Conservation (phyloP, 2,888 invertebrate species). For the Mycogona germanica region DNA sequence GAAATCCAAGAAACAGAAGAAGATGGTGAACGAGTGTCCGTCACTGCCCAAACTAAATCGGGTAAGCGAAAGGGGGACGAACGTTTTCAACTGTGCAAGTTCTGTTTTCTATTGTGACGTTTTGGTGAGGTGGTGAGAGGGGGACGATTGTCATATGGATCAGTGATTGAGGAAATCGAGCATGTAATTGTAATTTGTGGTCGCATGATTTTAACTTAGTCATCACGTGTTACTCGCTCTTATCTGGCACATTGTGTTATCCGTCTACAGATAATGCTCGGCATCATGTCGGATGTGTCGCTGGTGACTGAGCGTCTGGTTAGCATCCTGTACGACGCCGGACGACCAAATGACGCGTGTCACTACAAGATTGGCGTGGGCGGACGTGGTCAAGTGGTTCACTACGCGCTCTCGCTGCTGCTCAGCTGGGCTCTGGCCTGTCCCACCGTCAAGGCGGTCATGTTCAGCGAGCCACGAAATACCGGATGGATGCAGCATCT, state of each 20-base stretch:
- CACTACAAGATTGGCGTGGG: slow-evolving; percentile 86
- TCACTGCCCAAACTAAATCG: slow-evolving; percentile 10
- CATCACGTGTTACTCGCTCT: neutral
- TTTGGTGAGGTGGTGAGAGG: too few relatives aligned
- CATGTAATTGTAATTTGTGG: too few relatives aligned
- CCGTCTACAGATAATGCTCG: slow-evolving; percentile 44
- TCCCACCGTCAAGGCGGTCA: slow-evolving; percentile 55
- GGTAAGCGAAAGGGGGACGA: too few relatives aligned
- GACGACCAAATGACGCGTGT: slow-evolving; percentile 52
- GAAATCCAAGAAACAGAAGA: slow-evolving; percentile 9
- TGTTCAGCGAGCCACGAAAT: slow-evolving; percentile 62
- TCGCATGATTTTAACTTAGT: too few relatives aligned
- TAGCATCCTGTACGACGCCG: slow-evolving; percentile 75
- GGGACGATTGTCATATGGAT: too few relatives aligned
- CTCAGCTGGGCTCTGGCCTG: slow-evolving; percentile 89
- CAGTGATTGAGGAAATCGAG: too few relatives aligned
- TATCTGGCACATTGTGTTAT: slow-evolving; percentile 17
- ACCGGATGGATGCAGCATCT: slow-evolving; percentile 65
- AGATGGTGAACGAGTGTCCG: neutral
- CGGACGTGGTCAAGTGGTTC: slow-evolving; percentile 84
- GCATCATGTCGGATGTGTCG: slow-evolving; percentile 67
- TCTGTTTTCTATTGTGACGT: too few relatives aligned
- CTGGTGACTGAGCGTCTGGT: slow-evolving; percentile 70
- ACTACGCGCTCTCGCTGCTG: slow-evolving; percentile 80
- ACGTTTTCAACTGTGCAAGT: too few relatives aligned